Base-by-base conservation (phyloP, 2,888 invertebrate genomes). In the Poecilus cupreus region DNA sequence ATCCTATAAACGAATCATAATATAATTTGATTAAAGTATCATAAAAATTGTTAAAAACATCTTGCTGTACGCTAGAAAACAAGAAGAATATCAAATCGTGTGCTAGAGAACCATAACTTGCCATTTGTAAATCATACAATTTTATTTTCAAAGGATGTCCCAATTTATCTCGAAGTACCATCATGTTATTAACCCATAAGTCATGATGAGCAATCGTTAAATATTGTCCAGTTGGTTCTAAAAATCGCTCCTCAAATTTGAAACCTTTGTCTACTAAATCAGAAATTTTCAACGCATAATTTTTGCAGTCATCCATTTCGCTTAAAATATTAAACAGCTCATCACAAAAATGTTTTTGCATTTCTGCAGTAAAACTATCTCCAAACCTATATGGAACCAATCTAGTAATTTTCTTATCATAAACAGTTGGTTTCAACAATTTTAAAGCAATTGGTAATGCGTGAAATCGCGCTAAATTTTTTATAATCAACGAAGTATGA, bases 111-210 rank as follows among this genome's bases (percentile, higher is more conserved):
- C 89, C 87, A 64, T 89, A 90, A 18, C 89, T 84, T 1, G 90
- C 89, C 68, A 90, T 88, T 86, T 91, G 91, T 83, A 91, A 92
- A 83, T 92, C 91, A 0, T 91, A 87, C 70, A 91, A 87, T 85
- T 91, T 91, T 0, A 91, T 82, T 57, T 75, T 78, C 18, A 60
- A 24, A 18, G 78, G 46, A 8, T 70, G 70, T 3, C 37, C 51
- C 2, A 54, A 37, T 3, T 74, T 18, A 39, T 90, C 87, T 64
- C 88, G 88, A 82, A 88, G 88, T 16, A 91, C 86, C 87, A 92
- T 88, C 8, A 91, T 85, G 82, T 91, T 91, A 84, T 91, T 91
- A 22, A 90, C 89, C 91, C 91, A 91, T 43, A 91, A 87, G 84
- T 91, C 91, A 1, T 87, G 86, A 81, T 92, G 91, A 0, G 89